phyloP scores from a whole-genome alignment of 2,113 vertebrate species.

The Thalassoma bifasciatum region DNA sequence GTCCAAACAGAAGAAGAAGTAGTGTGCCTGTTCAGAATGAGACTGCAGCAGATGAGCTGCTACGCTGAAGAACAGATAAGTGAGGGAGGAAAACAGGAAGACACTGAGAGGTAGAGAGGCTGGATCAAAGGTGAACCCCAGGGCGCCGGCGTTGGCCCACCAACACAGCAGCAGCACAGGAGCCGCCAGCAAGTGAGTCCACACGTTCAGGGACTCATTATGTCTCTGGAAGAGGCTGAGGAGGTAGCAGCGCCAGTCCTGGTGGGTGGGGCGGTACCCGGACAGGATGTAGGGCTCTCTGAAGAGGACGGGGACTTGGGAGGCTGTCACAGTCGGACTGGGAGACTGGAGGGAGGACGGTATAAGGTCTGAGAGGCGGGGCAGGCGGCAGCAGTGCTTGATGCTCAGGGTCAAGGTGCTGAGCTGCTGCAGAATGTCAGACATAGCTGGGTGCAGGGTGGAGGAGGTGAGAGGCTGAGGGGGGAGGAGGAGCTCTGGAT shows the following conservation, averaged over 20 bases:
- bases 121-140: conserved; percentile 69
- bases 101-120: conserved; percentile 86
- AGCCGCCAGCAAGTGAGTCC: conserved; percentile 90
- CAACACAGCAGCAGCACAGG: conserved; percentile 87
- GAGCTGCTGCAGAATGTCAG: conserved; percentile 81
- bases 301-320: conserved; percentile 89
- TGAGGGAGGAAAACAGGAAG: conserved; percentile 87
- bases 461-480: not conserved
- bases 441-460: conserved; percentile 55
- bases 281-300: conserved; percentile 91
- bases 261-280: conserved; percentile 88
- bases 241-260: conserved; percentile 91
- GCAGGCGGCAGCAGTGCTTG: conserved; percentile 86
- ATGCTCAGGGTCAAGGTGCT: conserved; percentile 85
- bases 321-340: conserved; percentile 83
- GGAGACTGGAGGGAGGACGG: conserved; percentile 78
- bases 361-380: conserved; percentile 82
- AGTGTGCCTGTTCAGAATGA: conserved; percentile 90
- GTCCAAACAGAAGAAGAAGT: conserved; percentile 94
- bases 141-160: conserved; percentile 82
- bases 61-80: conserved; percentile 89
- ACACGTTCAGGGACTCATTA: conserved; percentile 93
- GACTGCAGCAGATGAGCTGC: conserved; percentile 94
- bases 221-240: conserved; percentile 94
- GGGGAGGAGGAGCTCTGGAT: not conserved